Evolutionary conservation across 2,888 invertebrate genomes (phyloP).

Genomic region (Phlogophora meticulosa): DNA sequence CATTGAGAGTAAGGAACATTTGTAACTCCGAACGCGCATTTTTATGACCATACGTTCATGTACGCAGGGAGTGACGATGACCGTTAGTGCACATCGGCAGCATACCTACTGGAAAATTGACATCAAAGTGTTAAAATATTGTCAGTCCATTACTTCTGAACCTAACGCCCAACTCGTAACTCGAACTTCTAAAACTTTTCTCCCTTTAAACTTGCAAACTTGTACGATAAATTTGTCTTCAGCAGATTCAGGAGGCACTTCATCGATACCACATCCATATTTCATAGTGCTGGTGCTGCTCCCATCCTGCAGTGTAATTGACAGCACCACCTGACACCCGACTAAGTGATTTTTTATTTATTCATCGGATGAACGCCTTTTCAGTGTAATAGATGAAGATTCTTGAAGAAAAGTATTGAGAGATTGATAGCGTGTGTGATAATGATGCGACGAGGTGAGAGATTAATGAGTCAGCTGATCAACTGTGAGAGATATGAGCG

Average conservation of each 20-base stretch:
- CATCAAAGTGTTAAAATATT: slow-evolving; percentile 28
- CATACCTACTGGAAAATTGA: neutral
- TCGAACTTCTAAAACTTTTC: slow-evolving; percentile 36
- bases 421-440: slow-evolving; percentile 61
- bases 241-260: slow-evolving; percentile 38
- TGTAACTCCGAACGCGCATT: neutral
- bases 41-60: neutral
- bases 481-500: slow-evolving; percentile 33
- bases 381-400: slow-evolving; percentile 52
- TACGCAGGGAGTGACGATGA: too few species aligned
- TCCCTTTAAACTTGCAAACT: slow-evolving; percentile 48
- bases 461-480: slow-evolving; percentile 59
- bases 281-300: slow-evolving; percentile 52
- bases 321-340: slow-evolving; percentile 65
- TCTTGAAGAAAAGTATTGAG: slow-evolving; percentile 49
- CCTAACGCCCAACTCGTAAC: slow-evolving; percentile 12
- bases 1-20: too few species aligned
- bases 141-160: slow-evolving; percentile 27
- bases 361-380: slow-evolving; percentile 58
- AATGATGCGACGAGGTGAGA: slow-evolving; percentile 50
- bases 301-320: slow-evolving; percentile 62
- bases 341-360: slow-evolving; percentile 71
- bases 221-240: slow-evolving; percentile 56
- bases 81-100: neutral
- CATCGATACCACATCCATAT: slow-evolving; percentile 58